Base-by-base conservation (phyloP, 2,888 invertebrate species). In the Drosophila colorata region DNA sequence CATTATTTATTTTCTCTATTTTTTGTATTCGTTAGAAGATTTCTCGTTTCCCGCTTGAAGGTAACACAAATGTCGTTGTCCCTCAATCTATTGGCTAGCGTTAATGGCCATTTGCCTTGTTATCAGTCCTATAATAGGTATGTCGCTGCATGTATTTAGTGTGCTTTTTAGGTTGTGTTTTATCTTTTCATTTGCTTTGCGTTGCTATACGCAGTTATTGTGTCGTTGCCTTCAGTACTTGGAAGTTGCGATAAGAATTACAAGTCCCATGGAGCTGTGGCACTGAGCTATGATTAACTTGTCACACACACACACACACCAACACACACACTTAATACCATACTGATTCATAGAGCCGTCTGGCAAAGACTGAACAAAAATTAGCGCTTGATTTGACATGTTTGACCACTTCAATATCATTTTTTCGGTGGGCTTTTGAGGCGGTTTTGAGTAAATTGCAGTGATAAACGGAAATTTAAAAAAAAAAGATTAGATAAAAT, bases 181-280 rank as follows among this genome's bases (percentile, higher is more conserved):
- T 70, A 53, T 60, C 44, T 48, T 46, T 52, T 18, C 51, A 28
- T 56, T 49, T 55, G 65, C 55, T 64, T 64, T 46, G 14, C 35
- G 8, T 13, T 44, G 4, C 1, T 6, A n/a, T 6, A 44, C 33
- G 38, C 38, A 46, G 53, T 60, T 60, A 46, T 52, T 41, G 25
- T 9, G 16, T 13, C 28, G 43, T 38, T 57, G 71, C 47, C 57
- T 61, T 52, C 49, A 52, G 61, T 25, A 53, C 43, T 60, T 55
- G 8, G 25, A 51, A 57, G 9, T 61, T 52, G 44, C 31, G 78
- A 78, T 74, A 77, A 74, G 68, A 41, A 41, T 14, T 43, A 37
- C 31, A 44, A 25, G 53, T 47, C 33, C 25, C 51, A 38, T 40
- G 40, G 25, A 28, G 37, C 25, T 28, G 65, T 47, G 37, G 47